These are phyloP conservation scores for Phainopepla nitens DNA, from an alignment of 2,113 vertebrate species.

Conservation along the genomic window DNA sequence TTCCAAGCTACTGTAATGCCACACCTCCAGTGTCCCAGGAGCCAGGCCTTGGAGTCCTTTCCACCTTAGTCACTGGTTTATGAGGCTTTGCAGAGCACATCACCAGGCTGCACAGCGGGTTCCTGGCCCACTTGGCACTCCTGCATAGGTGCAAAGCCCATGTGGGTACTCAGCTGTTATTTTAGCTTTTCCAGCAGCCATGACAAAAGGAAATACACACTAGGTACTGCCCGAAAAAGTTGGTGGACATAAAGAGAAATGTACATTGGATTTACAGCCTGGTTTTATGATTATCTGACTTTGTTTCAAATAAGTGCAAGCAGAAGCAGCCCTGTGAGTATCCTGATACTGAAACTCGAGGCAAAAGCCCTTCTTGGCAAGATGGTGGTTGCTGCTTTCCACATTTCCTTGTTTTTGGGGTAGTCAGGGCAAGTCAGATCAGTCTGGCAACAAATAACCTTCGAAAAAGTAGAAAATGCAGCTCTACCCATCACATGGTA, in stretches of 20 bases:
- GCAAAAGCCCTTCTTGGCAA: conserved; percentile 27
- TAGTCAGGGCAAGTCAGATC: not conserved
- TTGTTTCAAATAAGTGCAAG: not conserved
- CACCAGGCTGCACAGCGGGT: not conserved
- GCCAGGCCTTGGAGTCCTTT: conserved; percentile 52
- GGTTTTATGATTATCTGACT: not conserved
- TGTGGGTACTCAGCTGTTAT: not conserved
- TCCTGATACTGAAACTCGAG: not conserved
- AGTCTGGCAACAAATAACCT: not conserved
- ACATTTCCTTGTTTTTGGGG: not conserved
- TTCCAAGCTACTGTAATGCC: conserved; percentile 64
- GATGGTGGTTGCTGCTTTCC: not conserved
- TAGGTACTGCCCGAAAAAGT: not conserved
- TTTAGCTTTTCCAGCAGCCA: not conserved
- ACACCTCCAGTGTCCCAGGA: conserved; percentile 61
- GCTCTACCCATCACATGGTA: not conserved
- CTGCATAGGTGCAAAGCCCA: not conserved
- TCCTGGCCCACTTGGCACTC: not conserved
- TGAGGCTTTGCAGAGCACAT: conserved; percentile 21
- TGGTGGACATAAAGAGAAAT: not conserved
- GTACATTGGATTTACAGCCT: not conserved
- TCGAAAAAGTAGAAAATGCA: not conserved
- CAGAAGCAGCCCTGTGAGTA: not conserved
- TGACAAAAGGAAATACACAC: not conserved
- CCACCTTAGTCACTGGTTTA: conserved; percentile 53